Evolutionary conservation across 2,797 vertebrate species (phyloP), one percentile per base, ranked within the genome.

Genomic region (Parotocinclus haroldoi): DNA sequence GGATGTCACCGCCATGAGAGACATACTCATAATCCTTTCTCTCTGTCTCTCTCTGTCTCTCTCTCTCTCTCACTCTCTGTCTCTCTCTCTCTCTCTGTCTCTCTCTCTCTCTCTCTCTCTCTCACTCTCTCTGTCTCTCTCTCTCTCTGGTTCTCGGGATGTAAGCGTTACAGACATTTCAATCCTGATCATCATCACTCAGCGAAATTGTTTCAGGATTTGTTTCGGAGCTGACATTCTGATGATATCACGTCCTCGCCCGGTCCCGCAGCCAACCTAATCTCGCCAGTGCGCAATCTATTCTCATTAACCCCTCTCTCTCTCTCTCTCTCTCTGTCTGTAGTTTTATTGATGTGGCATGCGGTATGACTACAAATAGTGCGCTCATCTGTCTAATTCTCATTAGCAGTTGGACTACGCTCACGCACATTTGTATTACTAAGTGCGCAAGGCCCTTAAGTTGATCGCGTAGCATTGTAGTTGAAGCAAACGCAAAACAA

Each of bases 281-380:
- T 56, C 40, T 13, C 19, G 12, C 68, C 55, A 38, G 12, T 70
- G 36, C 18, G 59, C 54, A 36, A 70, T 63, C 54, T 36, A 45
- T 70, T 52, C 68, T 70, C 68, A 63, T 70, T 70, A 63, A 27
- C 46, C 45, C 36, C 10, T 1, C 59, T 16, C 56, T 13, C 48
- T 19, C n/a, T n/a, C 45, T 42, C 10, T 1, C 59, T 16, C 56
- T 13, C 48, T 19, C n/a, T n/a, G 12, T 51, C 53, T 44, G 38
- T 44, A n/a, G 48, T 27, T 52, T 44, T 58, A 69, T 51, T 70
- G 40, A 58, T 45, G 40, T 53, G 54, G 49, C 54, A 58, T 54
- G 53, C 68, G 58, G 57, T 71, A 52, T 58, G 55, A 58, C 55
- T 58, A 53, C 55, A 45, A 38, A 64, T 58, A 61, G 7, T 44